Evolutionary conservation across 1,140 invertebrate genomes (phyloP), one percentile per base, ranked within the genome.

Genomic region (Mamestra configurata): DNA sequence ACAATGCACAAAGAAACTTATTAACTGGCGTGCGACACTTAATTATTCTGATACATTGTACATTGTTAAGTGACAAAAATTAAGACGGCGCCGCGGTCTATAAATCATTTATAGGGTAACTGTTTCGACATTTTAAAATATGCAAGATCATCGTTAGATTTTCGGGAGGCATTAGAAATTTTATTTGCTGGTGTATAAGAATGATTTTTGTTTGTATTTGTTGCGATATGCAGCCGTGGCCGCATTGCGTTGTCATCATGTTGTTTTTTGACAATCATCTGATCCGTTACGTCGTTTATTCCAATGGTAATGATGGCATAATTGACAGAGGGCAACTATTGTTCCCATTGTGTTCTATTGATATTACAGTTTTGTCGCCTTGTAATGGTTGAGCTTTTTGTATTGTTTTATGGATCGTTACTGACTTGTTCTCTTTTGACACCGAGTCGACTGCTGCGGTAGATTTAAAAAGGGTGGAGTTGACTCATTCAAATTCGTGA

Each of bases 281-380:
- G 90, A 94, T 91, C 88, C 88, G 89, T 91, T 92, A 90, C 87
- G 86, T 90, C 89, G 88, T 94, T 94, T 94, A 94, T 93, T 90
- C 93, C 85, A 89, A 93, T 93, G 91, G 88, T 94, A 94, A 95
- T 94, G 92, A 95, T 93, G 90, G 92, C 87, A 93, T 94, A 95
- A 95, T 94, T 95, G 93, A 95, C 92, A 94, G 90, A 92, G 90
- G 88, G 87, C 92, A 93, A 91, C 93, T 92, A 95, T 94, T 95
- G 93, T 94, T 94, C 91, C 90, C 83, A 94, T 94, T 93, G 92
- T 94, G 84, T 93, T 91, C 88, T 92, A 89, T 92, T 91, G 90
- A 91, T 95, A 94, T 94, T 90, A 92, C 81, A 83, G 90, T 91
- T 95, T 95, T 93, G 92, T 95, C 93, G 92, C 92, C 90, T 93